Conservation (phyloP, 2,113 vertebrate species). For the Zosterops lateralis region DNA sequence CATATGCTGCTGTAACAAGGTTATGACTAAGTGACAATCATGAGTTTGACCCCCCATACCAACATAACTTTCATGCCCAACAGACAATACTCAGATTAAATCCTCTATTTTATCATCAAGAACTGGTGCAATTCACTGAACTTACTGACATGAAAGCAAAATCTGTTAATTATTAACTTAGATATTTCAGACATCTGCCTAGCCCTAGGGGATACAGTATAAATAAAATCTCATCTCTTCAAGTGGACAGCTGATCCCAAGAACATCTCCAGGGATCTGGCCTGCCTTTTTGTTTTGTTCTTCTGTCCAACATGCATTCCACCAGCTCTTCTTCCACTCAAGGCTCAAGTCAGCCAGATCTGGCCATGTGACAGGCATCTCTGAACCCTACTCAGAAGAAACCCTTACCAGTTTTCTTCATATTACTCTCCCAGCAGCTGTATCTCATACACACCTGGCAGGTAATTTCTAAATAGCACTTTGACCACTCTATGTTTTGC, state of each 20-base stretch:
- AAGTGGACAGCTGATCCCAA: slow-evolving; percentile 24
- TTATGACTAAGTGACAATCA: background rate
- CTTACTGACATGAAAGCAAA: background rate
- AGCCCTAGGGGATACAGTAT: background rate
- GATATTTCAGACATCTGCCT: slow-evolving; percentile 22
- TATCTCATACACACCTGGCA: background rate
- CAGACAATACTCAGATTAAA: background rate
- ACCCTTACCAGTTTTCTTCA: background rate
- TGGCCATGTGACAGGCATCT: background rate
- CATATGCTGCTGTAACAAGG: background rate
- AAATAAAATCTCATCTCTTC: slow-evolving; percentile 39
- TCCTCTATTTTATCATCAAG: background rate
- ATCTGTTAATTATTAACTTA: slow-evolving; percentile 44
- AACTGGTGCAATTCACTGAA: background rate
- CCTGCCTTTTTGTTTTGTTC: slow-evolving; percentile 25
- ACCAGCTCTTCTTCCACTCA: background rate
- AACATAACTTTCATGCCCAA: background rate
- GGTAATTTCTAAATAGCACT: slow-evolving; percentile 1
- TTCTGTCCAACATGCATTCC: slow-evolving; percentile 9
- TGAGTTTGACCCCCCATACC: background rate
- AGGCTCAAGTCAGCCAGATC: background rate
- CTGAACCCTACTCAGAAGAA: slow-evolving; percentile 2
- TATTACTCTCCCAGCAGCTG: background rate
- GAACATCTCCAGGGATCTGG: background rate
- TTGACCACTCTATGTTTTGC: background rate